These are phyloP conservation scores for Julus scanicus DNA, from an alignment of 2,888 invertebrate genomes.

Conservation along the genomic window DNA sequence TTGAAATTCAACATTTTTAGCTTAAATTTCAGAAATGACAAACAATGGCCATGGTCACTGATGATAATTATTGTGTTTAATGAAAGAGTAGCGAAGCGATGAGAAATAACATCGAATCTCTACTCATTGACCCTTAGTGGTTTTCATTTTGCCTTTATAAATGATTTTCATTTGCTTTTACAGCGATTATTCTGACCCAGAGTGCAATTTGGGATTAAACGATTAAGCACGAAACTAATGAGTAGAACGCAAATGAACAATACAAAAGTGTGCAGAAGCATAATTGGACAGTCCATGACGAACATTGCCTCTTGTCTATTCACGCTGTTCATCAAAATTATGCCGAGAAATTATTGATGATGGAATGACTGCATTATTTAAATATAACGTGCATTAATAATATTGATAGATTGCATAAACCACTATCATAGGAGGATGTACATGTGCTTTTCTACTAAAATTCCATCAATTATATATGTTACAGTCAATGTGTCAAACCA, in stretches of 20 bases:
- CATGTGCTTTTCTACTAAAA: neutral
- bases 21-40: neutral
- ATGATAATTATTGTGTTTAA: neutral
- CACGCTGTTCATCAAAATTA: neutral
- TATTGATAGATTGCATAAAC: neutral
- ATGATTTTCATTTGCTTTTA: neutral
- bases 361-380: neutral
- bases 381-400: slow-evolving; percentile 21
- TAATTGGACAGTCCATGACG: neutral
- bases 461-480: neutral
- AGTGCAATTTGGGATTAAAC: slow-evolving; percentile 2
- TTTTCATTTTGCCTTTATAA: neutral
- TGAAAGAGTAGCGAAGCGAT: neutral
- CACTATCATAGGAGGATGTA: neutral
- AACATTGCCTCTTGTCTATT: neutral
- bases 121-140: slow-evolving; percentile 16
- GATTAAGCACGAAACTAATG: slow-evolving; percentile 42
- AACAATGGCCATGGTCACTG: neutral
- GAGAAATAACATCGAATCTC: neutral
- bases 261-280: neutral
- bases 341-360: neutral
- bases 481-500: no score
- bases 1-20: neutral
- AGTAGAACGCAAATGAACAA: neutral
- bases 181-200: neutral